A percentile compares a stretch with the other conserved stretches of the same genome.
Conservation (phyloP, 92 coral and sea anemone genomes). For the Zoanthus sansibaricus region DNA sequence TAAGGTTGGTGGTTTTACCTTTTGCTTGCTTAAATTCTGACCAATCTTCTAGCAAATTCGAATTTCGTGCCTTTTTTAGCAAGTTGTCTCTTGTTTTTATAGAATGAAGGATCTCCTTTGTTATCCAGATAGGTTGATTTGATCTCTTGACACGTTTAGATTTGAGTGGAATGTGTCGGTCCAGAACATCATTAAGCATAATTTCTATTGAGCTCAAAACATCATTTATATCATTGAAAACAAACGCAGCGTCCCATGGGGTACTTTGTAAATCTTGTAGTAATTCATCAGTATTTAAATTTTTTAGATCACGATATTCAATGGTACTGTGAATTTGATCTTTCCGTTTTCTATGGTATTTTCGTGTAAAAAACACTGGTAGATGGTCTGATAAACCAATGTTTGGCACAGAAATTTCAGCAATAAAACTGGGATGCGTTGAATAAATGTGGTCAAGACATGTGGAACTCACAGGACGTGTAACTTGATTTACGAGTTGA, state of each 20-base stretch:
- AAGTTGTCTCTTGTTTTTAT: not conserved
- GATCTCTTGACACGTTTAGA: conserved; percentile 54
- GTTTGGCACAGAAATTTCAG: conserved; percentile 36
- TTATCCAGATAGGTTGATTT: conserved; percentile 45
- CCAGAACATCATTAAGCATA: conserved; percentile 10
- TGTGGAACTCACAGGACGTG: conserved; percentile 59
- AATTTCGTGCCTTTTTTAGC: not conserved
- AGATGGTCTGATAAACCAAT: conserved; percentile 71
- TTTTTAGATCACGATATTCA: conserved; percentile 48
- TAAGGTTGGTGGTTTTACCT: too few relatives aligned
- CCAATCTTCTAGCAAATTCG: not conserved
- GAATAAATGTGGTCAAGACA: conserved; percentile 64
- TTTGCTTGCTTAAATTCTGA: not conserved
- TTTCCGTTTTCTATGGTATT: conserved; percentile 19
- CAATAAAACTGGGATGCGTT: conserved; percentile 56
- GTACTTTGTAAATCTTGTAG: conserved; percentile 36
- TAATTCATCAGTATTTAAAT: conserved; percentile 46
- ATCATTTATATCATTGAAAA: conserved; percentile 24
- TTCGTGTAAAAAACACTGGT: conserved; percentile 43
- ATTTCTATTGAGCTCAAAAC: not conserved
- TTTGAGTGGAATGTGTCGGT: conserved; percentile 27
- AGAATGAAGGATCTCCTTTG: conserved; percentile 28
- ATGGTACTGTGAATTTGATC: conserved; percentile 39
- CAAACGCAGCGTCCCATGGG: conserved; percentile 55
- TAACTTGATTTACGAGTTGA: conserved; percentile 55